Evolutionary conservation across 2,888 invertebrate genomes (phyloP).

Genomic region (Agrochola macilenta): DNA sequence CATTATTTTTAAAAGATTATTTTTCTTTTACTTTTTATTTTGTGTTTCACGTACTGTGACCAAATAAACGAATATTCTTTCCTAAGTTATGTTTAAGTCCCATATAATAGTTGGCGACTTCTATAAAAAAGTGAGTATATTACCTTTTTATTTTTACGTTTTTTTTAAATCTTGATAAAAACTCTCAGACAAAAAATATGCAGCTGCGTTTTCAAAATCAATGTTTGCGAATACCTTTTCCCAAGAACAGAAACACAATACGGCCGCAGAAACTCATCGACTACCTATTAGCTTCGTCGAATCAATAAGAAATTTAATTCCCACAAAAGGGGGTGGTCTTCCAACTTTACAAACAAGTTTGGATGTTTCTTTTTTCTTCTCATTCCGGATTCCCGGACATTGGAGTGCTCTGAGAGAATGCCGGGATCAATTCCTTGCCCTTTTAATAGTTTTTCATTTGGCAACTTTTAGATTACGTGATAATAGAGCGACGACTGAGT

Average conservation of each 20-base stretch:
- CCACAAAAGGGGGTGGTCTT: constrained; percentile 56
- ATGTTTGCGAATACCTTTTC: constrained; percentile 3
- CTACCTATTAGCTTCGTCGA: constrained; percentile 27
- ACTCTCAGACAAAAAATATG: no score
- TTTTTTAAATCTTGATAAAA: not conserved
- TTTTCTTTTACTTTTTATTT: no score
- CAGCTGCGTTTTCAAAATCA: constrained; percentile 23
- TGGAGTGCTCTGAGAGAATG: constrained; percentile 60
- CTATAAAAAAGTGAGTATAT: no score
- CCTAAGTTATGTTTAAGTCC: not conserved
- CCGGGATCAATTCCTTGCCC: constrained; percentile 18
- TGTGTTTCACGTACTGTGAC: no score
- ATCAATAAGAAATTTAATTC: constrained; percentile 70
- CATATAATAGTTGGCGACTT: not conserved
- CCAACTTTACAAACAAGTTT: constrained; percentile 63
- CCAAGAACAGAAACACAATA: constrained; percentile 33
- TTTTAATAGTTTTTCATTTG: constrained; percentile 68
- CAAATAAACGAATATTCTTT: no score
- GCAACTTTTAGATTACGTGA: constrained; percentile 51
- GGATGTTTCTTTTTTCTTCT: constrained; percentile 64
- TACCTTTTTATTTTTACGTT: no score
- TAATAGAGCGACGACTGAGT: constrained; percentile 2
- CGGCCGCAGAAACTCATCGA: constrained; percentile 13
- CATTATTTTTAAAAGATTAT: no score
- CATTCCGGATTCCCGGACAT: constrained; percentile 62